phyloP scores from a whole-genome alignment of 2,797 vertebrate species.

The Carapus acus region DNA sequence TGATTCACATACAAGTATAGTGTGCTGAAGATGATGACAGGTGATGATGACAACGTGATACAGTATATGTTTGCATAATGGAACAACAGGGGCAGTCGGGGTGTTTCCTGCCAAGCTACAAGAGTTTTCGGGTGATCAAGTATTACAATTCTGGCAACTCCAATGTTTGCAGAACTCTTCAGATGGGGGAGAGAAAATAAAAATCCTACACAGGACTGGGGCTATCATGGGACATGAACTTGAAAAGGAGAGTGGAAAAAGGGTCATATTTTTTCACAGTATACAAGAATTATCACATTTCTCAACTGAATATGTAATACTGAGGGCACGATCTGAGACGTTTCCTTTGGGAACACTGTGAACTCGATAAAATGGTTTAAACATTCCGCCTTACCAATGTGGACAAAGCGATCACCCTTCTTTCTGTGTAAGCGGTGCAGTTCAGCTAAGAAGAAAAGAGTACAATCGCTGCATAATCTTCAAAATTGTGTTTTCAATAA shows the following conservation, averaged over 20 bases:
- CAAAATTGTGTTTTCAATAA: slow-evolving; percentile 32
- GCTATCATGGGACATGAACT: slow-evolving; percentile 28
- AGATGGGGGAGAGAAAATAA: slow-evolving; percentile 18
- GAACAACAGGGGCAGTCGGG: slow-evolving; percentile 23
- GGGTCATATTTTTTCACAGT: slow-evolving; percentile 39
- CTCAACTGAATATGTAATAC: slow-evolving; percentile 41
- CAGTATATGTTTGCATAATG: slow-evolving; percentile 15
- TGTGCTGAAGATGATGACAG: too few relatives aligned
- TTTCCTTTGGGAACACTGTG: slow-evolving; percentile 14
- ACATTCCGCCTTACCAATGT: slow-evolving; percentile 10
- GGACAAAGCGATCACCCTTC: slow-evolving; percentile 19
- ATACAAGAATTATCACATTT: slow-evolving; percentile 36
- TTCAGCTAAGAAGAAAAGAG: slow-evolving; percentile 46
- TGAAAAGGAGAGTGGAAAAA: too few relatives aligned
- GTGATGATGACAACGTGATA: too few relatives aligned
- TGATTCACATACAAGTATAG: too few relatives aligned
- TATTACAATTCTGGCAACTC: slow-evolving; percentile 15
- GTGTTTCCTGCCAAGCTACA: slow-evolving; percentile 40
- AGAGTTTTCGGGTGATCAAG: slow-evolving; percentile 26
- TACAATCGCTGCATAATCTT: slow-evolving; percentile 32
- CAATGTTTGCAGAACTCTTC: slow-evolving; percentile 16
- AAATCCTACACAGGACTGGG: slow-evolving; percentile 27
- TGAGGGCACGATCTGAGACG: slow-evolving; percentile 31
- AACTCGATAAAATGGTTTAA: slow-evolving; percentile 27
- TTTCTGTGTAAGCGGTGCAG: slow-evolving; percentile 17